Base-by-base conservation (phyloP, 2,888 invertebrate species). In the Ecdyonurus torrentis region DNA sequence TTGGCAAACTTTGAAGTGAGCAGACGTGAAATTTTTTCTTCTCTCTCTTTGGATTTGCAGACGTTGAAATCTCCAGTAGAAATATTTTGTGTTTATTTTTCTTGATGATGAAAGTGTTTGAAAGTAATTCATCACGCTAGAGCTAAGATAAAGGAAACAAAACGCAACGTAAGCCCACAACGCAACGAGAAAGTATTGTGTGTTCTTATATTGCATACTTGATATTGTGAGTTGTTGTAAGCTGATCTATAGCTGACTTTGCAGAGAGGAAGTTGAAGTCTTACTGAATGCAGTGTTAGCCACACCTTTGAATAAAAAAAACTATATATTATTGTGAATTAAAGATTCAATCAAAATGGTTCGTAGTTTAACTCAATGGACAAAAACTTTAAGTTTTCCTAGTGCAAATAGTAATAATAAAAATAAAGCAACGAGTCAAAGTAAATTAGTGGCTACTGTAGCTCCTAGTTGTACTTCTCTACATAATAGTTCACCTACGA, bases 331-430 rank as follows among this genome's bases (percentile, higher is more conserved):
- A n/a, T n/a, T n/a, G n/a, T n/a, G 20, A 55, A 23, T 24, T 24
- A 53, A 23, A 62, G 23, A 25, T 58, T 18, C 23, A 23, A 25
- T 20, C 59, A 37, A 63, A 59, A 91, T 91, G 91, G 91, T 90
- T 76, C 87, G 91, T 70, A 90, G 89, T 79, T 79, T 91, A 72
- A 84, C 89, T 66, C 89, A 90, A 81, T 91, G 91, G 91, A 91
- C 90, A 77, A 91, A 91, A 81, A 91, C 90, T 69, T 80, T 91
- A 74, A 91, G 90, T 81, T 91, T 91, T 75, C 91, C 91, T 66
- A 85, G 90, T 71, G 37, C 37, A 15, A 37, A 37, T 37, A 37
- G 37, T 37, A 37, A 37, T 10, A 10, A 5, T 15, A 37, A 37
- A 10, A 37, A 37, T 10, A 5, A 37, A 5, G 15, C 7, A 10